phyloP scores from a whole-genome alignment of 2,113 vertebrate genomes.

The Prinia subflava region DNA sequence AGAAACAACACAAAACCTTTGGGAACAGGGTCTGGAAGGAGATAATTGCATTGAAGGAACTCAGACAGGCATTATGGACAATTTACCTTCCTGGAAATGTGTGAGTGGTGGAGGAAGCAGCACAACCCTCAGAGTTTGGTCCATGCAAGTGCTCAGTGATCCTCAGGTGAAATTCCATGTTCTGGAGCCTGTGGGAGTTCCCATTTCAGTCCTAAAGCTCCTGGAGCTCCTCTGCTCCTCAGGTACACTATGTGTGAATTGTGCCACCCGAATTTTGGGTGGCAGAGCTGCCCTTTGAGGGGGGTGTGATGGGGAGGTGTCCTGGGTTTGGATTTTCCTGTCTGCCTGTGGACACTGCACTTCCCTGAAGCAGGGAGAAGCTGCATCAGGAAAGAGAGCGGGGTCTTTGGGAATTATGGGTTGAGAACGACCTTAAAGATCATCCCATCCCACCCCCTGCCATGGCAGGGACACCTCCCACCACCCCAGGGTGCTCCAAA shows the following conservation, averaged over 20 bases:
- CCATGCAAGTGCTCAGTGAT: not conserved
- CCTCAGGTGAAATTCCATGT: not conserved
- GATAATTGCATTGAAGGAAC: not conserved
- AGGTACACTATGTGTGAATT: fast-evolving
- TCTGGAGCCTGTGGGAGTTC: not conserved
- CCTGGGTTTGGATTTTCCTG: not conserved
- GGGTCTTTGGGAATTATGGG: too few species aligned
- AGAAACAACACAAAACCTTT: not conserved
- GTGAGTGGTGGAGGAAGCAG: not conserved
- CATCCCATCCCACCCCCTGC: not conserved
- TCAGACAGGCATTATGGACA: not conserved
- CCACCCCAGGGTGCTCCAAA: fast-evolving
- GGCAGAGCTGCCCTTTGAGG: not conserved
- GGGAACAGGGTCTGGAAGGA: not conserved
- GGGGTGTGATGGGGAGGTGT: not conserved
- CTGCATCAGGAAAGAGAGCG: too few species aligned
- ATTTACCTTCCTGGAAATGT: not conserved
- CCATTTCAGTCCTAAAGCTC: not conserved
- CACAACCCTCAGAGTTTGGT: not conserved
- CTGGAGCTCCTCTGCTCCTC: not conserved
- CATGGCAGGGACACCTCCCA: not conserved
- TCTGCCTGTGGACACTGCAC: not conserved
- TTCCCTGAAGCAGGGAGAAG: too few species aligned
- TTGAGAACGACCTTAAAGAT: not conserved
- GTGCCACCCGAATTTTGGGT: not conserved